Percentiles rank a stretch among this genome's conserved stretches.
Conservation (phyloP, 1,140 invertebrate genomes). For the Megalonaias nervosa region DNA sequence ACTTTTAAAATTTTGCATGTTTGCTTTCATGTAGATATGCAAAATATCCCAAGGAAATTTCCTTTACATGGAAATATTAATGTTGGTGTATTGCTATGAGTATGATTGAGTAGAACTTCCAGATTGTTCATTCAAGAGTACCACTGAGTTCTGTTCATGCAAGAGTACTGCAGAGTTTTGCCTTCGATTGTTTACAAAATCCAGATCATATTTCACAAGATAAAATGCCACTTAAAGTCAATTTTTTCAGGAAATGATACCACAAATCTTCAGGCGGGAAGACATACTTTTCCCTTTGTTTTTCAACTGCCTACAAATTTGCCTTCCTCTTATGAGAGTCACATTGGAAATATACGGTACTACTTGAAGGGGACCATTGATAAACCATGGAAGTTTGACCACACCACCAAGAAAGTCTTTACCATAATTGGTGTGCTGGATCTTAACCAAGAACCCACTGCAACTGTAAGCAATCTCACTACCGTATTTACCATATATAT, state of each 20-base stretch:
- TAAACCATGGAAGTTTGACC: constrained; percentile 67
- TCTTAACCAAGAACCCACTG: constrained; percentile 47
- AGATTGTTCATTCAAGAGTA: no score
- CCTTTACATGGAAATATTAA: no score
- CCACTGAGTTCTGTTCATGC: no score
- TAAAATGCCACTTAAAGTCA: no score
- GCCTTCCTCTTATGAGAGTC: constrained; percentile 72
- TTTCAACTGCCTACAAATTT: constrained; percentile 71
- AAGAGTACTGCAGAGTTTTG: no score
- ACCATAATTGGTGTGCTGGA: constrained; percentile 61
- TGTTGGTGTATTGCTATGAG: no score
- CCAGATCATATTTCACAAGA: background rate
- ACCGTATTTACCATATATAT: background rate
- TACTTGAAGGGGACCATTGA: constrained; percentile 70
- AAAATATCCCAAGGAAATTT: no score
- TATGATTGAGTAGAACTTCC: no score
- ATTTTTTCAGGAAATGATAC: constrained; percentile 30
- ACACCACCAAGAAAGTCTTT: constrained; percentile 54
- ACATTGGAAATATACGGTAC: constrained; percentile 71
- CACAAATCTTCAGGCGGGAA: constrained; percentile 55
- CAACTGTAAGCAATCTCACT: constrained; percentile 33
- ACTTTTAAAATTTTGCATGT: no score
- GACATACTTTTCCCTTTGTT: constrained; percentile 70
- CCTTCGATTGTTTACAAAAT: no score
- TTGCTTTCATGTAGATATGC: no score